These are phyloP conservation scores for Oedothorax gibbosus DNA, from an alignment of 1,140 invertebrate species.

Conservation along the genomic window DNA sequence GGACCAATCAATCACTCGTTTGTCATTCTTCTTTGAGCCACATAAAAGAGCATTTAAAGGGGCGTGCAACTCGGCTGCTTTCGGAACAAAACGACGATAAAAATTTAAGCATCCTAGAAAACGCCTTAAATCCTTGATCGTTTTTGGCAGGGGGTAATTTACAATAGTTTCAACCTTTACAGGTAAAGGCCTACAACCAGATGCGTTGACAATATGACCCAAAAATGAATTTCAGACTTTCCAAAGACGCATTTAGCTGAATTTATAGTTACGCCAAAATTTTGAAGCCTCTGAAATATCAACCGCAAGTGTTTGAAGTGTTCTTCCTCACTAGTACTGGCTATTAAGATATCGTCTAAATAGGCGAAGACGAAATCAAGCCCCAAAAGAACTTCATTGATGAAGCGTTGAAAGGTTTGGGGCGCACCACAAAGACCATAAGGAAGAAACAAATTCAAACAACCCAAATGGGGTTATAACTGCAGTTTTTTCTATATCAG, in stretches of 20 bases:
- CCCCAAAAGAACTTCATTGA: constrained; percentile 51
- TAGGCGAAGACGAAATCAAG: constrained; percentile 20
- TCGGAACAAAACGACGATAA: constrained; percentile 22
- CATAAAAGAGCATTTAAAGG: constrained; percentile 4
- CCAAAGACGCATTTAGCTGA: constrained; percentile 9
- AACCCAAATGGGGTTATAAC: constrained; percentile 63
- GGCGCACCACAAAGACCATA: constrained; percentile 62
- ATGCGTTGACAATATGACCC: constrained; percentile 22
- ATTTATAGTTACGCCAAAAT: constrained; percentile 54
- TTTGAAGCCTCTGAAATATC: constrained; percentile 17
- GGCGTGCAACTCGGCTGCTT: constrained; percentile 1
- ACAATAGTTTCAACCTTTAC: constrained; percentile 1
- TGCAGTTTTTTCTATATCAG: constrained; percentile 55
- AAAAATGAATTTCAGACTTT: constrained; percentile 31
- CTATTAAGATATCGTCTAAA: constrained; percentile 53
- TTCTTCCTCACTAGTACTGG: background rate
- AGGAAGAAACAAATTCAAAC: constrained; percentile 65
- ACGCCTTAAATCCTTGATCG: background rate
- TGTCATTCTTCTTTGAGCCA: background rate
- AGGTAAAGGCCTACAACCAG: background rate
- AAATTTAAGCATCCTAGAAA: constrained; percentile 35
- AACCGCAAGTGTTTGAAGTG: constrained; percentile 20
- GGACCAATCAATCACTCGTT: background rate
- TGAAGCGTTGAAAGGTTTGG: constrained; percentile 48
- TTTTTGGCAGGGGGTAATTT: constrained; percentile 10